Percentiles rank a stretch among this genome's conserved stretches.
Evolutionary conservation across 2,797 vertebrate genomes (phyloP).

Genomic region (Microctenopoma steveboyesi): DNA sequence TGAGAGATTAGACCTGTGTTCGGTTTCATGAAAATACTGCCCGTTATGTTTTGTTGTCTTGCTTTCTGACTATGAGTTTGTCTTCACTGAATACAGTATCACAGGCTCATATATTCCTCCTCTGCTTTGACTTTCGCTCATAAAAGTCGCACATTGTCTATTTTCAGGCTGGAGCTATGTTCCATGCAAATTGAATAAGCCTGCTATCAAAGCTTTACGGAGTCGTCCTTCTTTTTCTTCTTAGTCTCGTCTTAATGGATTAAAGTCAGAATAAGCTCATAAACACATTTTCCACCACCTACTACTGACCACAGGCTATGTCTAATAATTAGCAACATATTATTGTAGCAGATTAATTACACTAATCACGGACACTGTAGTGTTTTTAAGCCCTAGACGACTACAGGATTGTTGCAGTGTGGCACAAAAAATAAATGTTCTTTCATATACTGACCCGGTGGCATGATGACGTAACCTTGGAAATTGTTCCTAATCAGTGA

Average conservation of each 20-base stretch:
- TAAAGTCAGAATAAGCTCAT: constrained; percentile 55
- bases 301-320: constrained; percentile 36
- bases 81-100: not conserved
- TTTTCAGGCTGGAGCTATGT: constrained; percentile 38
- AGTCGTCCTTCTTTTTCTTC: constrained; percentile 41
- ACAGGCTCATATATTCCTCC: not conserved
- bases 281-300: constrained; percentile 51
- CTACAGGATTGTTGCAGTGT: not conserved
- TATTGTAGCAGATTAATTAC: constrained; percentile 41
- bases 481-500: constrained; percentile 37
- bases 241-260: constrained; percentile 48
- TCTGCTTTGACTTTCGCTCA: constrained; percentile 31
- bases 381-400: constrained; percentile 27
- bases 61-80: too few relatives aligned
- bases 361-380: constrained; percentile 9
- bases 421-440: not conserved
- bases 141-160: constrained; percentile 44
- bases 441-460: constrained; percentile 42
- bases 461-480: constrained; percentile 31
- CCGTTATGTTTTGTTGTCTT: not conserved
- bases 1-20: too few relatives aligned
- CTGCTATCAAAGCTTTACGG: constrained; percentile 11
- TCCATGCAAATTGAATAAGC: constrained; percentile 25
- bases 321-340: constrained; percentile 46
- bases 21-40: too few relatives aligned